These are phyloP conservation scores for Diachasmimorpha longicaudata DNA, from an alignment of 1,140 invertebrate species.

Conservation along the genomic window DNA sequence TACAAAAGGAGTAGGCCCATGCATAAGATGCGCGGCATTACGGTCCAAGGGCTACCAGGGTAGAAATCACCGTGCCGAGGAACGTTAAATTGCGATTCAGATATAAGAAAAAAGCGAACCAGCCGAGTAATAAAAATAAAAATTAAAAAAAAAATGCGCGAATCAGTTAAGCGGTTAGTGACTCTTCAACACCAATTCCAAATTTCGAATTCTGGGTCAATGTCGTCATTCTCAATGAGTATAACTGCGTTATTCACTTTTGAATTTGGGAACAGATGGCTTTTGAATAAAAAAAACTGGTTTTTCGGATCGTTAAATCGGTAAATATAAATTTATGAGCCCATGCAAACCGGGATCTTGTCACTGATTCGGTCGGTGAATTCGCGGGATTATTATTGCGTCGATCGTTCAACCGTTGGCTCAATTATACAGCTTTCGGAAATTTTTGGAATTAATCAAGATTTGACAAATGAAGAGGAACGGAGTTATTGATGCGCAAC, in stretches of 20 bases:
- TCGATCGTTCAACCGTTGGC: neutral
- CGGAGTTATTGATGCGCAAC: neutral
- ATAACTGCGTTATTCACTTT: conserved; percentile 16
- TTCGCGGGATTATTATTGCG: neutral
- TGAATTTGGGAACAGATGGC: neutral
- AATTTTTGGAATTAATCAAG: neutral
- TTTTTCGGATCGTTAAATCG: conserved; percentile 5
- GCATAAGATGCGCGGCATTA: conserved; percentile 33
- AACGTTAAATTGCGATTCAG: conserved; percentile 50
- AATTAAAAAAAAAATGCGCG: conserved; percentile 20
- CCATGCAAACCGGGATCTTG: conserved; percentile 19
- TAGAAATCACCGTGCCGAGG: conserved; percentile 42
- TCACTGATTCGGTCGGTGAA: conserved; percentile 13
- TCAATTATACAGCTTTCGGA: neutral
- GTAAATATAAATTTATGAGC: neutral
- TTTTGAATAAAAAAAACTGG: conserved; percentile 14
- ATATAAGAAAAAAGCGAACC: conserved; percentile 43
- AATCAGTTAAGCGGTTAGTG: conserved; percentile 59
- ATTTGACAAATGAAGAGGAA: neutral
- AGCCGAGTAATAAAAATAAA: neutral
- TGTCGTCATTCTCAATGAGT: conserved; percentile 38
- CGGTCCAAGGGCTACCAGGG: conserved; percentile 34
- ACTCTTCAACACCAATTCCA: conserved; percentile 40
- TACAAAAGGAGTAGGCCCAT: conserved; percentile 1
- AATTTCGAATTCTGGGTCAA: conserved; percentile 50